phyloP scores from a whole-genome alignment of 2,888 invertebrate species.

The Herminia tarsipennalis region DNA sequence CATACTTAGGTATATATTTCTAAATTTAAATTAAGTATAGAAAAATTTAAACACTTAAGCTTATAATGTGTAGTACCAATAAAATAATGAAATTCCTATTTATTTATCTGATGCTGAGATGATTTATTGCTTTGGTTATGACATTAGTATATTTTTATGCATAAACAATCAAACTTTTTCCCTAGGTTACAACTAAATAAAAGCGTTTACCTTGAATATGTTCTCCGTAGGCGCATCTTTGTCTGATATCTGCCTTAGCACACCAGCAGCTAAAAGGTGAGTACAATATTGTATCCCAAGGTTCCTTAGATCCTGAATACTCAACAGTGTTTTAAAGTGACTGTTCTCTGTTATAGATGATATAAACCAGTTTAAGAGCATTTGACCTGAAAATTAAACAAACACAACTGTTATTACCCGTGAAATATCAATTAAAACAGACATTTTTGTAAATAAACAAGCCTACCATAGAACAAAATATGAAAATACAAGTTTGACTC shows the following conservation, averaged over 20 bases:
- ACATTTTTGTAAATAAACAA: slow-evolving; percentile 35
- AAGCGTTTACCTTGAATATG: slow-evolving; percentile 88
- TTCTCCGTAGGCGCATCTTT: slow-evolving; percentile 88
- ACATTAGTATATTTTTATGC: no score
- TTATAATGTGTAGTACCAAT: no score
- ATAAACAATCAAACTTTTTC: no score
- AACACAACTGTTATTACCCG: slow-evolving; percentile 21
- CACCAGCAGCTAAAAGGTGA: slow-evolving; percentile 94
- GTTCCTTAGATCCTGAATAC: slow-evolving; percentile 90
- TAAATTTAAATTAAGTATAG: no score
- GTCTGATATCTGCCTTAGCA: slow-evolving; percentile 92
- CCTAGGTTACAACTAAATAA: no score
- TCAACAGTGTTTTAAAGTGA: slow-evolving; percentile 86
- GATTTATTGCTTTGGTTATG: slow-evolving; percentile 22
- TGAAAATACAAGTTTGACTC: slow-evolving; percentile 6
- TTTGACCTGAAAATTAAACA: slow-evolving; percentile 89
- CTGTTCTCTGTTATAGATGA: slow-evolving; percentile 91
- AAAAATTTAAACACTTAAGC: no score
- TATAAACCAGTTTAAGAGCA: slow-evolving; percentile 95
- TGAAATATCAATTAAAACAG: not conserved
- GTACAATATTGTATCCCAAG: slow-evolving; percentile 94
- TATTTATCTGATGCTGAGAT: no score
- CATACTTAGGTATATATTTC: no score
- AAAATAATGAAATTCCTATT: no score
- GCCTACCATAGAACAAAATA: slow-evolving; percentile 1